A percentile compares a stretch with the other conserved stretches of the same genome.
Evolutionary conservation across 2,888 invertebrate species (phyloP).

Genomic region (Tillus elongatus): DNA sequence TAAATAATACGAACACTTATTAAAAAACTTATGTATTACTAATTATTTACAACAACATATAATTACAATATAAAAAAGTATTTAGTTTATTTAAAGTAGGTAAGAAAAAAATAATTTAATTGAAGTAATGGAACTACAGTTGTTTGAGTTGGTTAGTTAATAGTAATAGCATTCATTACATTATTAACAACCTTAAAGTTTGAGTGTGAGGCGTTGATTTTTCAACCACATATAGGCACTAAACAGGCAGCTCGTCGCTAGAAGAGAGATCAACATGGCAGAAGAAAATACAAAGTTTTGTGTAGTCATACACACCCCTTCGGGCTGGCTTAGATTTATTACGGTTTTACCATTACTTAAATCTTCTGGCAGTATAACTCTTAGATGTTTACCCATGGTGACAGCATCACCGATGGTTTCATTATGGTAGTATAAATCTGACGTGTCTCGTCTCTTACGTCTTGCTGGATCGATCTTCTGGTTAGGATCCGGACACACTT

Average conservation of each 20-base stretch:
- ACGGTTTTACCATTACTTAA: conserved; percentile 39
- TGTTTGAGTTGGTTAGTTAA: no score
- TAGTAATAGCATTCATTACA: no score
- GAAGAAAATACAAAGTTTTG: conserved; percentile 55
- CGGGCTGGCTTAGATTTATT: conserved; percentile 33
- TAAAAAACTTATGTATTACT: no score
- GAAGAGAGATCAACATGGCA: conserved; percentile 50
- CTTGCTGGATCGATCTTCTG: conserved; percentile 50
- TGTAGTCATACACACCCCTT: conserved; percentile 55
- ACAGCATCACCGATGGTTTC: conserved; percentile 51
- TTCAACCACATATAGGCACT: conserved; percentile 47
- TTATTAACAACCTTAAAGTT: no score
- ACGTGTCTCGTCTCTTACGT: conserved; percentile 35
- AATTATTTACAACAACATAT: no score
- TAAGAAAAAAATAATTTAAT: no score
- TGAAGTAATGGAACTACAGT: no score
- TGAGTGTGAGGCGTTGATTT: conserved; percentile 31
- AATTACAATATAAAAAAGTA: no score
- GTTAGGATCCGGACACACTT: conserved; percentile 57
- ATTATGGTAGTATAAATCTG: conserved; percentile 44
- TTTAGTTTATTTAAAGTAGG: no score
- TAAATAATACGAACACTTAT: no score
- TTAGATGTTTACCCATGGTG: conserved; percentile 55
- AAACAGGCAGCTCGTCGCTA: conserved; percentile 49
- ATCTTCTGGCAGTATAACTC: conserved; percentile 63